Base-by-base conservation (phyloP, 2,797 vertebrate genomes). In the Molossus molossus region DNA sequence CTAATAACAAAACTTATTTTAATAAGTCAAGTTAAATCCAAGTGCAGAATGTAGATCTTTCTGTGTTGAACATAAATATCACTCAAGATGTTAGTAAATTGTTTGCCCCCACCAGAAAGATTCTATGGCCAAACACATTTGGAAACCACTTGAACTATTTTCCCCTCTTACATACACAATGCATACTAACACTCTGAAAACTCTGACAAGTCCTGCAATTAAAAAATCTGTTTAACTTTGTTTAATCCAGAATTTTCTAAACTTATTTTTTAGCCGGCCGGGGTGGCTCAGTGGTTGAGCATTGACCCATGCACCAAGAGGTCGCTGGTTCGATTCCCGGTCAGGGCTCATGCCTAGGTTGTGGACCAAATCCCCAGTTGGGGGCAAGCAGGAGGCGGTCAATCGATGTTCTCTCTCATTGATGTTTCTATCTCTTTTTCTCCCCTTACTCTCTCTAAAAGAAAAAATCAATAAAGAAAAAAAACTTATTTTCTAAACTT, bases 161-260 rank as follows among this genome's bases (percentile, higher is more conserved):
- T 90, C 27, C 25, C 37, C 25, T 58, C 29, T 76, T 64, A 50
- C 45, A 69, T 53, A 73, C 21, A 64, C 40, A 64, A 10, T 20
- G 10, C 18, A 17, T 55, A 33, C 9, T 53, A 69, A 53, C 12
- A 21, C 21, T 72, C 55, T 20, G 40, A 90, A 82, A 94, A 17
- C 67, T n/a, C 18, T n/a, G 53, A 57, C 62, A 73, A 79, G 40
- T 37, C 58, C 62, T 83, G 8, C 21, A 73, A 18, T 77, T 53
- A 5, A 72, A 77, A 80, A 53, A n/a, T 62, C 21, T 92, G n/a
- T 53, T 75, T 77, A 91, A 70, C n/a, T 57, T 73, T 70, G 10
- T 50, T 86, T 83, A 93, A 53, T 69, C 40, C 60, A 80, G 14
- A 37, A 55, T 91, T 76, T 77, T 87, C 64, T 64, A 48, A 89